These are phyloP conservation scores for Barypeithes pellucidus DNA, from an alignment of 2,888 invertebrate genomes.

Conservation along the genomic window DNA sequence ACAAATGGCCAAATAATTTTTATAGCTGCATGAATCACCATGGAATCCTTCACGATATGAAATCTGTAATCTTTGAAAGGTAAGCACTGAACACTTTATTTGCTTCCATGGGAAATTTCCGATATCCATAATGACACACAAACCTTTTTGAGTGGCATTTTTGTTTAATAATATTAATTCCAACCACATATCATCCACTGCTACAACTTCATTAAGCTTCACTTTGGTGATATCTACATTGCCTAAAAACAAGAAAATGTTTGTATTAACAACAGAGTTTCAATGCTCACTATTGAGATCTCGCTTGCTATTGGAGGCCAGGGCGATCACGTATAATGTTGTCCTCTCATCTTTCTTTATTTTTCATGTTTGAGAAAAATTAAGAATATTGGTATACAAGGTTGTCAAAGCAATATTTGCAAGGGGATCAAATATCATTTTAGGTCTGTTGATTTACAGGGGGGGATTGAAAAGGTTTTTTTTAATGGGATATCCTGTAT, in stretches of 20 bases:
- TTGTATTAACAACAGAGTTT: too few relatives aligned
- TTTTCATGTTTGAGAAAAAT: too few relatives aligned
- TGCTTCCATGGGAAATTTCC: constrained; percentile 61
- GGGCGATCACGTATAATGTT: too few relatives aligned
- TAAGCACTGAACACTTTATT: constrained; percentile 63
- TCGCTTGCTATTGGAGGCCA: too few relatives aligned
- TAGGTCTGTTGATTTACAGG: too few relatives aligned
- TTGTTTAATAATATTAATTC: constrained; percentile 65
- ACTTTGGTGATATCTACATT: constrained; percentile 61
- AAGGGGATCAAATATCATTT: too few relatives aligned
- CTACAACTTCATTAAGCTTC: constrained; percentile 62
- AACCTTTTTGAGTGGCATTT: constrained; percentile 64
- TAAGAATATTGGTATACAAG: too few relatives aligned
- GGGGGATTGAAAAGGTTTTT: too few relatives aligned
- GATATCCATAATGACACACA: constrained; percentile 67
- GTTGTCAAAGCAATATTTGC: too few relatives aligned
- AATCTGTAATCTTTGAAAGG: constrained; percentile 64
- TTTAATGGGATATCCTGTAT: too few relatives aligned
- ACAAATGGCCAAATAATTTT: constrained; percentile 67
- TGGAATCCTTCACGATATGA: constrained; percentile 65
- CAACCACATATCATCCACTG: constrained; percentile 67
- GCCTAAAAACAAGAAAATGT: constrained; percentile 58
- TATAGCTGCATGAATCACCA: constrained; percentile 61
- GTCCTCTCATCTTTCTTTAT: too few relatives aligned
- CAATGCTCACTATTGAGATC: too few relatives aligned